Base-by-base conservation (phyloP, 1,140 invertebrate genomes). In the Calephelis virginiensis region DNA sequence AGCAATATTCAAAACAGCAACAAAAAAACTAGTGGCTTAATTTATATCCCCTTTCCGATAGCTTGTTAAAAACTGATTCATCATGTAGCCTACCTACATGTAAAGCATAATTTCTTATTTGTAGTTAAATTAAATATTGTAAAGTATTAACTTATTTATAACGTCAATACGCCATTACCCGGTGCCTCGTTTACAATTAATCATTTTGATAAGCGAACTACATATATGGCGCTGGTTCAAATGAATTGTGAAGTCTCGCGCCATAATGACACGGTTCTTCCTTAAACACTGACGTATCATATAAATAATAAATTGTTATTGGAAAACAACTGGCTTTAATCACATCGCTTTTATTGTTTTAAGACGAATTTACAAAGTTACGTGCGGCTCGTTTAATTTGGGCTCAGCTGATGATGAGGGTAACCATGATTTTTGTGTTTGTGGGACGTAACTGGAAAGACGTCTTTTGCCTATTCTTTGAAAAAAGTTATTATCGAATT, bases 201-300 rank as follows among this genome's bases (percentile, higher is more conserved):
- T 75, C 73, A 75, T 48, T 47, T 12, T 66, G 68, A 70, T 72
- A 75, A 72, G 17, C 60, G 68, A 46, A 61, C 63, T 68, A 68
- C 70, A 56, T 75, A 72, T 75, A 75, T 68, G 74, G 74, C 61
- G 65, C 66, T 47, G 59, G 64, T 66, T 65, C 69, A 67, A 69
- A 69, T 38, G 66, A 63, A 60, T 48, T 49, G 66, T 65, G 62
- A 66, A 67, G 43, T 45, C 40, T 61, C 66, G 60, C 49, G 14
- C 62, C 60, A 37, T 50, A 28, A 59, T 43, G 17, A 56, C 49
- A 45, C 46, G 46, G 28, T 49, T 70, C 74, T 74, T 76, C 69
- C 73, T 74, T 70, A 71, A 70, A 74, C 73, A 72, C 68, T 60
- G 68, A 72, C 72, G 67, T 63, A 72, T 72, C 69, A 72, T 70